Base-by-base conservation (phyloP, 2,888 invertebrate genomes). In the Idaea aversata region DNA sequence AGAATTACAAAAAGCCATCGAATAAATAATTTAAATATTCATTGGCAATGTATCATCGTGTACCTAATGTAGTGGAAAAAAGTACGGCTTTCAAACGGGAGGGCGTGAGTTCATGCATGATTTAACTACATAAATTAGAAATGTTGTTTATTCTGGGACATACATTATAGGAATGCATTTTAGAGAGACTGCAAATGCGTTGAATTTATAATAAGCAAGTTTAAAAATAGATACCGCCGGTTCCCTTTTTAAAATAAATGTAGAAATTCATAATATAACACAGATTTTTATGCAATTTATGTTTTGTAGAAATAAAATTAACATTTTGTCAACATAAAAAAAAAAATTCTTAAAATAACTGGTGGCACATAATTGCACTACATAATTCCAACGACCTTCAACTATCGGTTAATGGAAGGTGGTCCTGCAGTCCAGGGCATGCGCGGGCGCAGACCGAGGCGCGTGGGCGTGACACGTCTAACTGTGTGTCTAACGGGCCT, bases 351-450 rank as follows among this genome's bases (percentile, higher is more conserved):
- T 10, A 47, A 4, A 13, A 47, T 47, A 47, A 47, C 47, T 47
- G 10, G 47, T 4, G 0, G 47, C 47, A n/a, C n/a, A n/a, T n/a
- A n/a, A n/a, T n/a, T n/a, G n/a, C n/a, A n/a, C 36, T 36, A 10
- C 47, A 36, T 61, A n/a, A 4, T 16, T 57, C 16, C 62, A 36
- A 36, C 71, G 75, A 73, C 78, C 76, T 74, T 75, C 74, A 74
- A 70, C 70, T 75, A 66, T 68, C 63, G 69, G 68, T 72, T 74
- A 74, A 76, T 72, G 79, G 80, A 78, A 76, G 78, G 78, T 68
- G 77, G 77, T 78, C 82, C 75, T 79, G 81, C 81, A 83, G 77
- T 84, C 79, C 69, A 62, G 70, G 79, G 72, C 74, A 65, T 68
- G 76, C 74, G 75, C 75, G 66, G 70, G 75, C 70, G 73, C 71